These are phyloP conservation scores for Sciaenops ocellatus DNA, from an alignment of 2,797 vertebrate genomes.

Conservation along the genomic window DNA sequence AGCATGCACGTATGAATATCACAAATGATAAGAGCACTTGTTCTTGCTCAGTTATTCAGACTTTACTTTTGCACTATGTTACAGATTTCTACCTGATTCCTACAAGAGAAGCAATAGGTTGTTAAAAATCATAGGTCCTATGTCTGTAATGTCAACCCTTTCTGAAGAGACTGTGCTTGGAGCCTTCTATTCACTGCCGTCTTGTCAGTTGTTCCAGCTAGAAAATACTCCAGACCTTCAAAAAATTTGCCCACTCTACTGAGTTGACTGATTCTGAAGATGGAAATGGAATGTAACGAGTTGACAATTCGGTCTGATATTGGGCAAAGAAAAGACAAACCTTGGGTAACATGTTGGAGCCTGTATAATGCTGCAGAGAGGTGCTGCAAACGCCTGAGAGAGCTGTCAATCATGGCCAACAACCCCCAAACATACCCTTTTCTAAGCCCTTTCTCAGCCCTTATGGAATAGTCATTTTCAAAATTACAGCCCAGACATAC, in stretches of 20 bases:
- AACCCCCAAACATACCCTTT: not conserved
- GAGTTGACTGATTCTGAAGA: no score
- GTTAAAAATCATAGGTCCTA: not conserved
- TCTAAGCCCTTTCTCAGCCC: not conserved
- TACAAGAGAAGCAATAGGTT: not conserved
- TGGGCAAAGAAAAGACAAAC: no score
- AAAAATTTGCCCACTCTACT: no score
- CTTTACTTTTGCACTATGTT: not conserved
- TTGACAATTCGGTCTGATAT: no score
- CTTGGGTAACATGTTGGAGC: not conserved
- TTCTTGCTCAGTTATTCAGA: not conserved
- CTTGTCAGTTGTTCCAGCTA: not conserved
- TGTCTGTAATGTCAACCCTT: not conserved
- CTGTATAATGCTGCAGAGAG: not conserved
- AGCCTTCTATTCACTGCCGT: not conserved
- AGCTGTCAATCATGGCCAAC: conserved; percentile 15
- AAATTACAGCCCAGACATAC: conserved; percentile 7
- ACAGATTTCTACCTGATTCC: not conserved
- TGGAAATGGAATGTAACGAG: no score
- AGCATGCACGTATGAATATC: not conserved
- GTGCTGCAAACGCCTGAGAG: not conserved
- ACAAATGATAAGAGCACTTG: not conserved
- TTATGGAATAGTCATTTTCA: conserved; percentile 29
- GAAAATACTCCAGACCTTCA: not conserved
- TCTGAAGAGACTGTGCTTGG: not conserved